Evolutionary conservation across 2,888 invertebrate genomes (phyloP), one percentile per base, ranked within the genome.

Genomic region (Cepaea hortensis): DNA sequence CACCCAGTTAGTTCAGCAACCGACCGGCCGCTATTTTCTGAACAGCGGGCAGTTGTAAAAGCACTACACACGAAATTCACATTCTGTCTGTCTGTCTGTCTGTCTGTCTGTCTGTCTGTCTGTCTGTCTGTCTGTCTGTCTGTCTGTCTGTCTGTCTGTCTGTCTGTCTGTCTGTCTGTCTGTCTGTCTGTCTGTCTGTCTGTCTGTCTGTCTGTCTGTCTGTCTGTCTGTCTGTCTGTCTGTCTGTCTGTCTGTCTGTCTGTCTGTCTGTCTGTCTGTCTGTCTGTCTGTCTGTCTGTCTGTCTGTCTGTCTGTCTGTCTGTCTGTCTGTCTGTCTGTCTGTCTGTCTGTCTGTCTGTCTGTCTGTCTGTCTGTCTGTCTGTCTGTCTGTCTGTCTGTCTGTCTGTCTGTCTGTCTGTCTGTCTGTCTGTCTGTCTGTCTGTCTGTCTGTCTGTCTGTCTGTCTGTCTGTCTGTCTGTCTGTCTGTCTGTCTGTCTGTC

Each of bases 91-190:
- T 73, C 46, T 46, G 46, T 73, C 46, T 73, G 18, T 73, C 73
- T 73, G 46, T 48, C 46, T 73, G 46, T 73, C 73, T 73, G 46
- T 73, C 73, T 73, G 46, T 73, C 73, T 73, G 46, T 73, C 73
- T 73, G 46, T 73, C 73, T 73, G 46, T 73, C 73, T 73, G 46
- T 73, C 73, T 73, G 46, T 73, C 73, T 73, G 46, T 73, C 73
- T 73, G 46, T 73, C 73, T 73, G 46, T 73, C 73, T 73, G 46
- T 73, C 73, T 73, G 46, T 73, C 73, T 73, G 18, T 73, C 73
- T 73, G 18, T 73, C 73, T 73, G 18, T 73, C 73, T 73, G 18
- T 73, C 73, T 73, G 18, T 73, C 73, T 73, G 18, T 73, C 73
- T 73, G 18, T 73, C 73, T 73, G 18, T 73, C 73, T 73, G 18